phyloP scores from a whole-genome alignment of 2,888 invertebrate genomes.

The Amiota mariae region DNA sequence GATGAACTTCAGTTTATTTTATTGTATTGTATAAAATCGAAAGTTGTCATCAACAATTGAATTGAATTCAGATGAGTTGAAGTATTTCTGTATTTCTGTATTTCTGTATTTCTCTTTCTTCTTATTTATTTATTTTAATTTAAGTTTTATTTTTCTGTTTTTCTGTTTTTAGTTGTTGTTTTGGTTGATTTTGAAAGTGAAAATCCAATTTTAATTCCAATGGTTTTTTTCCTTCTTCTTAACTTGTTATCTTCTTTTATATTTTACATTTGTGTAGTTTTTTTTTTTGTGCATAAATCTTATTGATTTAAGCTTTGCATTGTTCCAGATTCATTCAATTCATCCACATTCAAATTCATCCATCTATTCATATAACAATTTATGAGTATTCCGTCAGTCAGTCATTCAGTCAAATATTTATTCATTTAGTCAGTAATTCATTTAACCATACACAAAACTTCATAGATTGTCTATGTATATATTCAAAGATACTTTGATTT shows the following conservation, averaged over 20 bases:
- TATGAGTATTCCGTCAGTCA: no score
- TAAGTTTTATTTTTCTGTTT: no score
- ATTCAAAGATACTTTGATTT: conserved; percentile 14
- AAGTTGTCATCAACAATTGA: conserved; percentile 57
- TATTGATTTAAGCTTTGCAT: no score
- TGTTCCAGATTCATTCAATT: neutral
- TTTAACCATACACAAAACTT: no score
- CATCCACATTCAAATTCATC: conserved; percentile 24
- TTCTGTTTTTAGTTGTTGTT: no score
- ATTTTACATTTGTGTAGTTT: conserved; percentile 15
- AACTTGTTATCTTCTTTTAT: neutral
- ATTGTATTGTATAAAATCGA: conserved; percentile 54
- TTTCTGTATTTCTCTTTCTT: conserved; percentile 23
- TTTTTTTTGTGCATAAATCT: no score
- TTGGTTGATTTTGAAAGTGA: conserved; percentile 62
- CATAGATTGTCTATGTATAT: no score
- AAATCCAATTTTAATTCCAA: conserved; percentile 58
- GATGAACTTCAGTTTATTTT: conserved; percentile 15
- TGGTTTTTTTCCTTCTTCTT: neutral
- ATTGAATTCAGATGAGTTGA: conserved; percentile 48
- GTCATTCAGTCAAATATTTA: no score
- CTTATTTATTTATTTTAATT: conserved; percentile 32
- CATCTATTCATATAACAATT: no score
- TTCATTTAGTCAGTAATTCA: no score
- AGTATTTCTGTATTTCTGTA: conserved; percentile 14